Percentiles rank a stretch among this genome's conserved stretches.
phyloP scores from a whole-genome alignment of 1,140 invertebrate genomes.

The Penaeus vannamei region DNA sequence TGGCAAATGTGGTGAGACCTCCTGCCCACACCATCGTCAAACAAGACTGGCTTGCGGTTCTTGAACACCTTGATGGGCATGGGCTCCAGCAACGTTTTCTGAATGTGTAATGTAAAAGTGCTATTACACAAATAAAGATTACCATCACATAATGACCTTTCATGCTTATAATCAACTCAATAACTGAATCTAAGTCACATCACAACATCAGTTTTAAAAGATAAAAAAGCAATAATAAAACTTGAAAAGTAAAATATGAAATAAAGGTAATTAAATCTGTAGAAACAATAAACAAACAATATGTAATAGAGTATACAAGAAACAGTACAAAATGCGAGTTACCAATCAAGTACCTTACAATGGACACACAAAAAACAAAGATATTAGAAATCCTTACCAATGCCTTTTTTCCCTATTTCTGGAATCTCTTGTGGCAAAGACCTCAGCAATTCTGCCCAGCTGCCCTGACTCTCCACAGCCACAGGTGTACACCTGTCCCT shows the following conservation, averaged over 20 bases:
- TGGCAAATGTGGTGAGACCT: slow-evolving; percentile 85
- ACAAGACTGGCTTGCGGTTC: slow-evolving; percentile 75
- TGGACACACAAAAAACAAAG: background rate
- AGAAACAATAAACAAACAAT: too few relatives aligned
- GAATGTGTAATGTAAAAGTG: slow-evolving; percentile 67
- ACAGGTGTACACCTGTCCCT: slow-evolving; percentile 86
- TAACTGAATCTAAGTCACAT: too few relatives aligned
- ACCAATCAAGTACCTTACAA: slow-evolving; percentile 23
- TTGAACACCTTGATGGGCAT: slow-evolving; percentile 73
- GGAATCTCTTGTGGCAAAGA: slow-evolving; percentile 76
- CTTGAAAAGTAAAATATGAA: too few relatives aligned
- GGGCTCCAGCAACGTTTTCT: slow-evolving; percentile 78
- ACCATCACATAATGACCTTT: slow-evolving; percentile 11
- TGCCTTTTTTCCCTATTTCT: slow-evolving; percentile 69
- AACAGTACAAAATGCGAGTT: too few relatives aligned
- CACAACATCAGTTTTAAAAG: too few relatives aligned
- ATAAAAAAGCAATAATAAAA: too few relatives aligned
- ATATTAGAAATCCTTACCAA: slow-evolving; percentile 62
- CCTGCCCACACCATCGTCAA: slow-evolving; percentile 89
- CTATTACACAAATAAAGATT: slow-evolving; percentile 55
- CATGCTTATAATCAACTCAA: too few relatives aligned
- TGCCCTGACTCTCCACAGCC: slow-evolving; percentile 95
- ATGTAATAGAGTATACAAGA: too few relatives aligned
- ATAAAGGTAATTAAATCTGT: too few relatives aligned
- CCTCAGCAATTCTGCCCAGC: slow-evolving; percentile 82